A percentile compares a stretch with the other conserved stretches of the same genome.
phyloP scores from a whole-genome alignment of 37 sponge, comb jelly and placozoan species.

The Dysidea cf. avara region DNA sequence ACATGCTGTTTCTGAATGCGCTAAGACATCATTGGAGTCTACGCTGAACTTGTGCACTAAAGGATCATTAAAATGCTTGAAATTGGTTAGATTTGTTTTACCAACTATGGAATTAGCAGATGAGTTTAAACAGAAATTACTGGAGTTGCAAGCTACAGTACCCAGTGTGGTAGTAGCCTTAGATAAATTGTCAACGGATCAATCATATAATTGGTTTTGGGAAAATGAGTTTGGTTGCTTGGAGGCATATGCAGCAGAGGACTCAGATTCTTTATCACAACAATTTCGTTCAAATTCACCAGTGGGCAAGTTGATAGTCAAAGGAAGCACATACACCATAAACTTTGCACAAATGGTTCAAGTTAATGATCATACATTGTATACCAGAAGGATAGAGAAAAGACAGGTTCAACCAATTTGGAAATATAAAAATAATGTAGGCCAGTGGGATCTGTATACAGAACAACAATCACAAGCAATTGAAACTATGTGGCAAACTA shows the following conservation, averaged over 20 bases:
- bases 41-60: too few species aligned
- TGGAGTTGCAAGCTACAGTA: too few species aligned
- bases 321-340: slow-evolving; percentile 24
- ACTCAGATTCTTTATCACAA: slow-evolving; percentile 36
- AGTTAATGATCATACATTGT: slow-evolving; percentile 41
- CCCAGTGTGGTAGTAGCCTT: too few species aligned
- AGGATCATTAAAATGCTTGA: too few species aligned
- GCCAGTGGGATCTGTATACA: slow-evolving; percentile 30
- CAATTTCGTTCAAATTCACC: slow-evolving; percentile 12
- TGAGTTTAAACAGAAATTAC: too few species aligned
- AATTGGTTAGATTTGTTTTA: too few species aligned
- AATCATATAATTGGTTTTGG: too few species aligned
- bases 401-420: slow-evolving; percentile 16
- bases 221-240: slow-evolving; percentile 26
- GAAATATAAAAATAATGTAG: slow-evolving; percentile 41
- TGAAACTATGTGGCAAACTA: slow-evolving; percentile 43
- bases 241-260: slow-evolving; percentile 31
- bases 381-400: slow-evolving; percentile 23
- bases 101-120: too few species aligned
- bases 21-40: too few species aligned
- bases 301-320: not conserved
- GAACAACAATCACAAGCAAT: slow-evolving; percentile 29
- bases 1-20: too few species aligned
- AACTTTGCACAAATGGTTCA: slow-evolving; percentile 72
- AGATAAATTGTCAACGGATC: too few species aligned